phyloP scores from a whole-genome alignment of 2,888 invertebrate species.

The Polydrusus pterygomalis region DNA sequence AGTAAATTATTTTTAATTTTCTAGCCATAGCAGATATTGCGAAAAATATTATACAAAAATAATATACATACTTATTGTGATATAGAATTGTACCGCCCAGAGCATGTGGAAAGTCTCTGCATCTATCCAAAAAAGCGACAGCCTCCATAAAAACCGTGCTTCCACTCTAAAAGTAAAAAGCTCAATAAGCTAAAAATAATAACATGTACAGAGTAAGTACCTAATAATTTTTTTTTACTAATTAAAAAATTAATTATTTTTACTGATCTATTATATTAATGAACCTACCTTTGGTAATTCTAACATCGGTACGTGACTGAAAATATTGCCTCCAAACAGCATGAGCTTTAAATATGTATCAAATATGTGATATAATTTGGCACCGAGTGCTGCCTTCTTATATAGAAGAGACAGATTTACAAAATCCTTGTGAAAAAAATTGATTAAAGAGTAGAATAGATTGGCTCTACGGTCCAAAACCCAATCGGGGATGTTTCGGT shows the following conservation, averaged over 20 bases:
- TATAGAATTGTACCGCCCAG: constrained; percentile 90
- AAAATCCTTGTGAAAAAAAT: constrained; percentile 90
- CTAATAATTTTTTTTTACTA: too few relatives aligned
- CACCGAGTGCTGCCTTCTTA: constrained; percentile 77
- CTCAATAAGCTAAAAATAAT: neutral
- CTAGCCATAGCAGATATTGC: too few relatives aligned
- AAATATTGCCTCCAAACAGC: constrained; percentile 88
- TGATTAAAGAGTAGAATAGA: constrained; percentile 84
- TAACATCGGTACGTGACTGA: constrained; percentile 87
- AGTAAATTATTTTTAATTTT: too few relatives aligned
- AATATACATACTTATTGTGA: constrained; percentile 86
- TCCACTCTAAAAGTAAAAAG: constrained; percentile 80
- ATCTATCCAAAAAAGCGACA: constrained; percentile 89
- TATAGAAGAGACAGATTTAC: constrained; percentile 77
- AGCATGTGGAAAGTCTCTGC: constrained; percentile 85
- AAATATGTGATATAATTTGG: constrained; percentile 89
- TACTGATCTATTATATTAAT: too few relatives aligned
- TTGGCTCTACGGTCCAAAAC: constrained; percentile 86
- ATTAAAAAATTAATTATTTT: too few relatives aligned
- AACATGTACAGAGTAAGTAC: too few relatives aligned
- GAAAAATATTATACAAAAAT: neutral
- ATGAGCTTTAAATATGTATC: constrained; percentile 92
- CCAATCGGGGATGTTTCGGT: constrained; percentile 89
- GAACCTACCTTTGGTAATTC: constrained; percentile 85
- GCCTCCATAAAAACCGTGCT: constrained; percentile 91